phyloP scores from a whole-genome alignment of 1,140 invertebrate genomes.

The Brachionus sp. region DNA sequence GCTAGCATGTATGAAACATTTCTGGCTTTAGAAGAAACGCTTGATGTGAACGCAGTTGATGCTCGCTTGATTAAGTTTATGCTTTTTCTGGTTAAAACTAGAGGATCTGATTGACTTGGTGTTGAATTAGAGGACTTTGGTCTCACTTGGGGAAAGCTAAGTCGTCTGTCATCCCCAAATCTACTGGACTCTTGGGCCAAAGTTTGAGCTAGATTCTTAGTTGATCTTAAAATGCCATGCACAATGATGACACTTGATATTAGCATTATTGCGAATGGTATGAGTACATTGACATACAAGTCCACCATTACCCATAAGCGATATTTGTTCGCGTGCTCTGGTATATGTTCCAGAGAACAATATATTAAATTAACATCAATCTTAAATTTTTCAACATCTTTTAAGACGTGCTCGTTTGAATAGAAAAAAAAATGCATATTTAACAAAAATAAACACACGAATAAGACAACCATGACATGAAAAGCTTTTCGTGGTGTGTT shows the following conservation, averaged over 20 bases:
- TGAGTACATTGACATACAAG: constrained; percentile 23
- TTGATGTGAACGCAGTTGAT: constrained; percentile 2
- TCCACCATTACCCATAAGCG: constrained; percentile 13
- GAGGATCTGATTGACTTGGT: background rate
- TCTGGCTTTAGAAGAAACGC: background rate
- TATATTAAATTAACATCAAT: constrained; percentile 34
- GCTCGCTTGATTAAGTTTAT: background rate
- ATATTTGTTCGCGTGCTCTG: background rate
- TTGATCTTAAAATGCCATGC: background rate
- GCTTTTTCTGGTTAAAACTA: background rate
- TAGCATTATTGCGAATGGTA: constrained; percentile 39
- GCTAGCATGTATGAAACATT: constrained; percentile 35
- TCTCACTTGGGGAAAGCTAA: background rate
- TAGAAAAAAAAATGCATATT: constrained; percentile 45
- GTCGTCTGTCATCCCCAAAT: background rate
- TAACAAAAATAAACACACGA: background rate
- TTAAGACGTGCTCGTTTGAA: background rate
- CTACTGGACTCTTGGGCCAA: background rate
- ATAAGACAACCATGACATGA: background rate
- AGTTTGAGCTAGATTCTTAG: constrained; percentile 17
- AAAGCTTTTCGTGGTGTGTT: constrained; percentile 16
- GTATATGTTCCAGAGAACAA: constrained; percentile 24
- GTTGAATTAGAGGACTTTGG: background rate
- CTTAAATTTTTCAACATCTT: background rate
- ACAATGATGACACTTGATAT: constrained; percentile 29